phyloP scores from a whole-genome alignment of 2,797 vertebrate species.

The Gallinago nigripennis region DNA sequence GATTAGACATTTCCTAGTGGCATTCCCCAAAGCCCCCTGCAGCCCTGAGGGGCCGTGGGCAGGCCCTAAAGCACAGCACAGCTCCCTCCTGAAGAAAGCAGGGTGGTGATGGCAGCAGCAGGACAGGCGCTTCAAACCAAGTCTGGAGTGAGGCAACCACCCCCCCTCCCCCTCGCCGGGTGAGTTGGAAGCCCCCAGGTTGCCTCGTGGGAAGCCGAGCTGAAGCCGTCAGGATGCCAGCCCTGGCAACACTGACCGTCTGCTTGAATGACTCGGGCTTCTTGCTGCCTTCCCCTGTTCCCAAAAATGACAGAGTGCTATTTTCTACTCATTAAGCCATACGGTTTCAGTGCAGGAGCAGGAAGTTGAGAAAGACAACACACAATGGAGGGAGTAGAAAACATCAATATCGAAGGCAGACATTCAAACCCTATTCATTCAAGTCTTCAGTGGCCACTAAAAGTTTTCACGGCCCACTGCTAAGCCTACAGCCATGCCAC shows the following conservation, averaged over 20 bases:
- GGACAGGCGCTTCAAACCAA: accelerated
- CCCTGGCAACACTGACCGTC: accelerated
- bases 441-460: neutral
- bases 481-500: neutral
- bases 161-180: neutral
- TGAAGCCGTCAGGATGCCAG: neutral
- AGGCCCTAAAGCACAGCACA: neutral
- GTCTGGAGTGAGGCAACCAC: neutral
- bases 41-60: accelerated
- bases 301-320: neutral
- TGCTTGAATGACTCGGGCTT: neutral
- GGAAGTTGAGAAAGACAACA: slow-evolving; percentile 11
- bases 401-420: neutral
- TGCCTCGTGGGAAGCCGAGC: neutral
- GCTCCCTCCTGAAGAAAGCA: neutral
- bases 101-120: accelerated
- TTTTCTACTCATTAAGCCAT: slow-evolving; percentile 2
- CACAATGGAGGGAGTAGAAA: neutral
- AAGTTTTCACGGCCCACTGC: neutral
- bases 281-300: neutral
- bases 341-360: neutral
- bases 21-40: neutral
- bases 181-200: neutral
- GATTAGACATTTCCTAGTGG: neutral
- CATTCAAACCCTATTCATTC: neutral